Base-by-base conservation (phyloP, 2,113 vertebrate species). In the Myrmecophaga tridactyla region DNA sequence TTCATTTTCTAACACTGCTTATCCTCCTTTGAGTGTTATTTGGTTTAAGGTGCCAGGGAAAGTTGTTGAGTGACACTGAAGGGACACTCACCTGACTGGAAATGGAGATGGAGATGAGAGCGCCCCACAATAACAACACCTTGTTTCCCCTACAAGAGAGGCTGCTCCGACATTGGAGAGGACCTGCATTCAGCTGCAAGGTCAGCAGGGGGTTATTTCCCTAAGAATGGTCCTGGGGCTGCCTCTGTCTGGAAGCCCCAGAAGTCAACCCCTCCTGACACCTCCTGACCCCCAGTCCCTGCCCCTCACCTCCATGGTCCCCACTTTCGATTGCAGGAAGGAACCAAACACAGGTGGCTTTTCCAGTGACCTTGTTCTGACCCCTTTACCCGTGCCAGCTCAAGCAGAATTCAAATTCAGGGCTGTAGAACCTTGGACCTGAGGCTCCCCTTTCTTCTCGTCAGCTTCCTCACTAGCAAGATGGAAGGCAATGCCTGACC, bases 301-400 rank as follows among this genome's bases (percentile, higher is more conserved):
- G 0, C 12, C 43, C 27, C 34, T 31, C 4, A 21, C 76, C 0
- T 0, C 48, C 34, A 23, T 34, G 39, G 27, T 25, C 34, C 17
- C 53, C 23, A 21, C 51, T 39, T 53, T 70, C 18, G 39, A 46
- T 2, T 21, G 20, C 29, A 69, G 76, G 58, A 80, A 29, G 25
- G 41, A 69, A 41, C 23, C 48, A 14, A 76, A 73, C 31, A 4
- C 12, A 4, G 48, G 14, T 1, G 11, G 29, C 17, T 46, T 43
- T 56, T 1, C n/a, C 73, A 15, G 0, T 7, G 43, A 62, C 69
- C 46, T 34, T 20, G 31, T 29, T 17, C 34, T 31, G 41, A 58
- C 31, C 31, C 9, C 20, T 75, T 94, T 48, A 3, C 70, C 58
- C 36, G 12, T 20, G 58, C 75, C n/a, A 8, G 31, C 31, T 76